Base-by-base conservation (phyloP, 1,140 invertebrate species). In the Danaus melanippus region DNA sequence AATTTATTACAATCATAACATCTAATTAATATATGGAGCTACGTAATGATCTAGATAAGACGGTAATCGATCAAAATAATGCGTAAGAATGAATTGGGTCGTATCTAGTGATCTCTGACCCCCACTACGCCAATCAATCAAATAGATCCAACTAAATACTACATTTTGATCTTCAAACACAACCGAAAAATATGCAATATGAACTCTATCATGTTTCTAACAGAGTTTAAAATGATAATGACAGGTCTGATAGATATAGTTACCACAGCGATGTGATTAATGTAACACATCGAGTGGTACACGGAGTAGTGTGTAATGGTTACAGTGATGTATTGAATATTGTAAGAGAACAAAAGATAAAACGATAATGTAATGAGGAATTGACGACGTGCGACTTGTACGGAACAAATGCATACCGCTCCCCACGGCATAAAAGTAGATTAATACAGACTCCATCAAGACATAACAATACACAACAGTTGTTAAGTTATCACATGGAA, bases 121-220 rank as follows among this genome's bases (percentile, higher is more conserved):
- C 65, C 62, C 55, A 65, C 62, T 66, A 66, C 67, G 73, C 67
- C 78, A 71, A 84, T 84, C 80, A 75, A 84, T 83, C 79, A 83
- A 71, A 59, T 50, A 68, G 74, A 80, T 78, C 76, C 74, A 53
- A 59, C 69, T 74, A 75, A 78, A 79, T 71, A 72, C 72, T 62
- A 60, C 65, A 68, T 68, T 69, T 71, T 76, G 65, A 77, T 74
- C 68, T 62, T 56, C 46, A 42, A 64, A 47, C 50, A 32, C 42
- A 11, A 7, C 39, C n/a, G 8, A 41, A 11, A 12, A 8, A 1
- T 45, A 46, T 46, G 42, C 51, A 43, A 55, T 64, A 12, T 63
- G 52, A 61, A 54, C 67, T 61, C 45, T 72, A 56, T 9, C 1
- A 0, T 0, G 4, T 44, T 41, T 41, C n/a, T 8, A n/a, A 51